A percentile compares a stretch with the other conserved stretches of the same genome.
These are phyloP conservation scores for Gymnothorax javanicus DNA, from an alignment of 2,797 vertebrate genomes.

Conservation along the genomic window DNA sequence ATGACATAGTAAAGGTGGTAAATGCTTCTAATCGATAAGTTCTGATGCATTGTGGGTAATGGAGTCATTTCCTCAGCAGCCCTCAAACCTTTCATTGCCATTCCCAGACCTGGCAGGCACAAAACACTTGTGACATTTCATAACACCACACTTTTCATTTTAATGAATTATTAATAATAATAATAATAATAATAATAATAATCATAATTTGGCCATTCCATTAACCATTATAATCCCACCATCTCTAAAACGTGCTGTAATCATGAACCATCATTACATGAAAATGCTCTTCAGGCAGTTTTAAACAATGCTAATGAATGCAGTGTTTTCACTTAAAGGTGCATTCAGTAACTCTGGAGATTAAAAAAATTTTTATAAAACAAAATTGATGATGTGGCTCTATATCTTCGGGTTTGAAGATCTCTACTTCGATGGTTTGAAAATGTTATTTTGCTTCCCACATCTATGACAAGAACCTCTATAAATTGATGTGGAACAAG, in stretches of 20 bases:
- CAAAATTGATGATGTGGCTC: too few species aligned
- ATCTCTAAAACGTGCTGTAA: not conserved
- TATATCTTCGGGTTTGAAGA: too few species aligned
- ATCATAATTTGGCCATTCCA: not conserved
- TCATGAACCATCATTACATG: not conserved
- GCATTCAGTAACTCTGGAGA: too few species aligned
- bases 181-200: too few species aligned
- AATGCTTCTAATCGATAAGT: not conserved
- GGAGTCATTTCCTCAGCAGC: not conserved
- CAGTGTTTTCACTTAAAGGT: too few species aligned
- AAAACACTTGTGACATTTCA: not conserved
- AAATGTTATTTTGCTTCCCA: too few species aligned
- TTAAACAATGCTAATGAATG: not conserved
- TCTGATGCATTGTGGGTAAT: not conserved
- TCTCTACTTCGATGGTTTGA: too few species aligned
- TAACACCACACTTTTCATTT: not conserved
- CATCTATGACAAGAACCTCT: too few species aligned
- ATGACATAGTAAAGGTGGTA: not conserved
- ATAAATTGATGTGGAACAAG: too few species aligned
- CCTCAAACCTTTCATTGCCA: not conserved
- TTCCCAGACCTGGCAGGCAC: not conserved
- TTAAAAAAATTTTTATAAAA: too few species aligned
- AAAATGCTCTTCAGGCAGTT: not conserved
- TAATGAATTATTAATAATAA: not conserved
- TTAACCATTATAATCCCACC: not conserved